A percentile compares a stretch with the other conserved stretches of the same genome.
Conservation (phyloP, 2,797 vertebrate genomes). For the Oryzias dopingdopingensis region DNA sequence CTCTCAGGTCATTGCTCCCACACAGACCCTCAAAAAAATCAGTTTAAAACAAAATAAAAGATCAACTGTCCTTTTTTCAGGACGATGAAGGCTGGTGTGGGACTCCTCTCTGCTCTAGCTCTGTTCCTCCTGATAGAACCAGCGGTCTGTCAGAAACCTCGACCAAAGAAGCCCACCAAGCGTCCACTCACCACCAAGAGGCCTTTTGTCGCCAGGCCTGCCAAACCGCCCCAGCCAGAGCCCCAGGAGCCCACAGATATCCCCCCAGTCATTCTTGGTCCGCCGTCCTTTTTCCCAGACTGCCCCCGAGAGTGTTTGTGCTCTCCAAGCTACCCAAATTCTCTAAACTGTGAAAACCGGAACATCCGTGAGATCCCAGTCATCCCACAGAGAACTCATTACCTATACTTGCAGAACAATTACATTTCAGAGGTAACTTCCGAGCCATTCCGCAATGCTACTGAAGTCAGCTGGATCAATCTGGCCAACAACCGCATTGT, state of each 20-base stretch:
- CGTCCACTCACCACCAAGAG: conserved; percentile 56
- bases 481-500: conserved; percentile 93
- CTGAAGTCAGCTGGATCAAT: conserved; percentile 89
- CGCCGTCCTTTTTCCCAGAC: conserved; percentile 84
- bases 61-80: conserved; percentile 27
- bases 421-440: conserved; percentile 88
- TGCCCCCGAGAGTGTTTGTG: conserved; percentile 91
- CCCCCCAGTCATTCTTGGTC: conserved; percentile 88
- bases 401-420: conserved; percentile 97
- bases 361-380: conserved; percentile 88
- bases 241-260: conserved; percentile 91
- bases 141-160: conserved; percentile 76
- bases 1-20: neutral
- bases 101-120: conserved; percentile 80
- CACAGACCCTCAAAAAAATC: neutral
- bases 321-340: conserved; percentile 84
- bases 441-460: conserved; percentile 88
- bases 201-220: conserved; percentile 52
- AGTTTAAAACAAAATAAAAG: neutral
- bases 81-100: conserved; percentile 86
- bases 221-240: conserved; percentile 56
- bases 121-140: conserved; percentile 81
- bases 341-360: conserved; percentile 95
- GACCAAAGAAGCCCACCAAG: conserved; percentile 65
- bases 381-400: conserved; percentile 87